Base-by-base conservation (phyloP, 2,113 vertebrate species). In the Nesogale talazaci region DNA sequence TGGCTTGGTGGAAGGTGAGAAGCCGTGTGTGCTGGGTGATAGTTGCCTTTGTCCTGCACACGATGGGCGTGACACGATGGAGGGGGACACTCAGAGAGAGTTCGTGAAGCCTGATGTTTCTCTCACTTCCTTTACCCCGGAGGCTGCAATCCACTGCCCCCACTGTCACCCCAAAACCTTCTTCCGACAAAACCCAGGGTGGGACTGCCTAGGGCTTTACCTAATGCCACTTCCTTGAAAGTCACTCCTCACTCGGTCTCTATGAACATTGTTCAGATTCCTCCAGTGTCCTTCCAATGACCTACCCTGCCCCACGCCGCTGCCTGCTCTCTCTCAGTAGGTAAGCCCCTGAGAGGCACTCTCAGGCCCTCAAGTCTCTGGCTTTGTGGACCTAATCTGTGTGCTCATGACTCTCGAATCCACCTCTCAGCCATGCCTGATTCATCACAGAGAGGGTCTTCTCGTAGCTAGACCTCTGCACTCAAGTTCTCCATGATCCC, bases 11-110 rank as follows among this genome's bases (percentile, higher is more conserved):
- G 46, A 52, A 74, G 56, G 67, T 61, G 67, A 59, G 23, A 85
- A 63, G 59, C 59, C 29, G n/a, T 36, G 6, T 17, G 3, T 42
- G 81, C 46, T 56, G 72, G 17, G 9, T 91, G 76, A 61, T 7
- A 83, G 27, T 80, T 90, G 75, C 82, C 81, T 91, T 56, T 94
- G 67, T 84, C 63, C 67, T 46, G 8, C 34, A 74, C 16, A 91
- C 76, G 52, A 85, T 38, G 46, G 10, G 46, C 10, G 46, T 52
- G 46, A 10, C 46, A 52, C 14, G 46, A 52, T 52, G 46, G 46
- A 11, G 46, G 46, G 46, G 46, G 42, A 46, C 75, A 61, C 25
- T 75, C 34, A 78, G 85, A 46, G 15, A 77, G 46, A 57, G 34
- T 59, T 42, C 42, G 42, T 23, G 2, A 83, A 38, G 10, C 10